Evolutionary conservation across 2,888 invertebrate genomes (phyloP), one percentile per base, ranked within the genome.

Genomic region (Strigamia transsilvanica): DNA sequence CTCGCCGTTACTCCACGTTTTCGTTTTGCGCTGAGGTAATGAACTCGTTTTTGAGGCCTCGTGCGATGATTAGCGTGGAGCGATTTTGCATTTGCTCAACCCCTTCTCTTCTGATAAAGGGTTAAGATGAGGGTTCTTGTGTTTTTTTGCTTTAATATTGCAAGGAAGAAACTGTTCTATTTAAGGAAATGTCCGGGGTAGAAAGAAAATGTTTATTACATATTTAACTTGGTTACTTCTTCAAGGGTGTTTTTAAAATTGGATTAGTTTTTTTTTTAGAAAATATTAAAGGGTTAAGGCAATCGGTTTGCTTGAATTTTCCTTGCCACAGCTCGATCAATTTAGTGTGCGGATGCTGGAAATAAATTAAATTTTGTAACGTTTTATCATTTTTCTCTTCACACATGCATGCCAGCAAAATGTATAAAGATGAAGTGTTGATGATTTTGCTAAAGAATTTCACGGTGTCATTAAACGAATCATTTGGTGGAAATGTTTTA

Each of bases 341-440:
- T 73, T 73, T 73, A 73, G 73, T 73, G 73, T 32, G 27, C 73
- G 32, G 73, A 73, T 32, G 73, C 73, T 32, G 32, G 73, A 32
- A 32, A 73, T 73, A 73, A 73, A 73, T 73, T 73, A 73, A 32
- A 73, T 73, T 73, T 73, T 73, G 73, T 73, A 73, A 73, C 73
- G 73, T 73, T 73, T 73, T 73, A 73, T 73, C 73, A 73, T 73
- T 27, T 73, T 73, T 73, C 73, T 73, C 15, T 73, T 73, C 73
- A 21, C 61, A 56, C 6, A 38, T n/a, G 56, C 56, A 27, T 73
- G 73, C 23, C 73, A 73, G 73, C 73, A 21, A 73, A 66, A 73
- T 73, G 73, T 73, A 32, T 73, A 73, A 56, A 73, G 73, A 73
- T 73, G 73, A 73, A 73, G 73, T 73, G 73, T 73, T 73, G 73